These are phyloP conservation scores for Rousettus leschenaultii DNA, from an alignment of 2,113 vertebrate genomes.

Conservation along the genomic window DNA sequence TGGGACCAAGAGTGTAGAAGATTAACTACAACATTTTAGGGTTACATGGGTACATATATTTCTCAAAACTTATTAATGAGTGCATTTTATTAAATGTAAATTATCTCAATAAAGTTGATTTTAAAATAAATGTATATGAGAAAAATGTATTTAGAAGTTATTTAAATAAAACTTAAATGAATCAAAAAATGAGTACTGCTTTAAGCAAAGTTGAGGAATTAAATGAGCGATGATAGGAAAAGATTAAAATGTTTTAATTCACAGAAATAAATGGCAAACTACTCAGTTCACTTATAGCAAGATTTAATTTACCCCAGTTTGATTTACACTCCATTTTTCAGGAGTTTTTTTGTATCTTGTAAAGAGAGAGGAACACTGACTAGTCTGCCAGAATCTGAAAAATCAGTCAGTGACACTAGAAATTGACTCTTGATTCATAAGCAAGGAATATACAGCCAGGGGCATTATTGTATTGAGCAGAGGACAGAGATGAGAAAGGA, in stretches of 20 bases:
- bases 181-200: background rate
- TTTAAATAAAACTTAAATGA: background rate
- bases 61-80: background rate
- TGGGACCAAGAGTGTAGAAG: background rate
- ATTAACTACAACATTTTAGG: slow-evolving; percentile 8
- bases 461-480: background rate
- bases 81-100: background rate
- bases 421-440: background rate
- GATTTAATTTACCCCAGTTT: background rate
- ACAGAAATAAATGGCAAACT: background rate
- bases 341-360: background rate
- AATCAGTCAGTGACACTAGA: background rate
- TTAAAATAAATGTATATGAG: background rate
- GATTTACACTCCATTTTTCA: background rate
- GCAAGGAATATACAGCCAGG: background rate
- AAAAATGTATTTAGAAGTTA: background rate
- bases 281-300: background rate
- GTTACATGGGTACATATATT: background rate
- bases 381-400: background rate
- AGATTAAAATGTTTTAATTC: slow-evolving; percentile 5
- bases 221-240: background rate
- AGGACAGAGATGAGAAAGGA: background rate
- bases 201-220: background rate
- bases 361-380: background rate
- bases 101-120: background rate